These are phyloP conservation scores for Eupithecia pulchellata DNA, from an alignment of 2,888 invertebrate species.

Conservation along the genomic window DNA sequence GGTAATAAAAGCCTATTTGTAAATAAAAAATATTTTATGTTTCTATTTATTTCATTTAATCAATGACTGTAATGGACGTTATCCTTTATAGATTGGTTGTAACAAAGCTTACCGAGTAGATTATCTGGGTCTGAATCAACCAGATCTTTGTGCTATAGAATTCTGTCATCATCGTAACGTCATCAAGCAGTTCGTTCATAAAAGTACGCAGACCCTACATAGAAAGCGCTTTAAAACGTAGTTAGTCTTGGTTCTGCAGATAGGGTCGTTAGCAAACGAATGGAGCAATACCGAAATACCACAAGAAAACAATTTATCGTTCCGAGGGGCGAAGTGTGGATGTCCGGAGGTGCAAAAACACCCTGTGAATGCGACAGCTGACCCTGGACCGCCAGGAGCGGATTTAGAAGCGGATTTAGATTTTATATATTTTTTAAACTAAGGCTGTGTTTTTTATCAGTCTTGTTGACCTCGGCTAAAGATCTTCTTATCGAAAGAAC, in stretches of 20 bases:
- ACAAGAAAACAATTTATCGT: constrained; percentile 79
- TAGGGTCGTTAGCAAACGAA: constrained; percentile 57
- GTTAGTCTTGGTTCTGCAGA: constrained; percentile 32
- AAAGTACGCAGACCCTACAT: background rate
- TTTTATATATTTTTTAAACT: too few species aligned
- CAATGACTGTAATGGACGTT: background rate
- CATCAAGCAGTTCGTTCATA: background rate
- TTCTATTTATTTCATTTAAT: too few species aligned
- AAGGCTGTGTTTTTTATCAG: background rate
- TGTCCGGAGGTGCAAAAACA: constrained; percentile 72
- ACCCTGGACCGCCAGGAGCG: constrained; percentile 62
- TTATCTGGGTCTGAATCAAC: background rate
- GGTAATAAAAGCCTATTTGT: background rate
- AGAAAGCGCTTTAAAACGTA: constrained; percentile 29
- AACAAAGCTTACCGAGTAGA: background rate
- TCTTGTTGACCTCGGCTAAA: background rate
- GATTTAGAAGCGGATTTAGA: constrained; percentile 57
- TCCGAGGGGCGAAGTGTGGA: constrained; percentile 52
- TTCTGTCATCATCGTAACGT: background rate
- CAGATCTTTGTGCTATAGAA: too few species aligned
- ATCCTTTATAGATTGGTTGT: background rate
- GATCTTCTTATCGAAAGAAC: background rate
- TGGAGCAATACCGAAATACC: constrained; percentile 45
- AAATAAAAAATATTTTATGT: too few species aligned
- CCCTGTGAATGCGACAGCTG: constrained; percentile 80